These are phyloP conservation scores for Glossosoma conforme DNA, from an alignment of 1,140 invertebrate species.

Conservation along the genomic window DNA sequence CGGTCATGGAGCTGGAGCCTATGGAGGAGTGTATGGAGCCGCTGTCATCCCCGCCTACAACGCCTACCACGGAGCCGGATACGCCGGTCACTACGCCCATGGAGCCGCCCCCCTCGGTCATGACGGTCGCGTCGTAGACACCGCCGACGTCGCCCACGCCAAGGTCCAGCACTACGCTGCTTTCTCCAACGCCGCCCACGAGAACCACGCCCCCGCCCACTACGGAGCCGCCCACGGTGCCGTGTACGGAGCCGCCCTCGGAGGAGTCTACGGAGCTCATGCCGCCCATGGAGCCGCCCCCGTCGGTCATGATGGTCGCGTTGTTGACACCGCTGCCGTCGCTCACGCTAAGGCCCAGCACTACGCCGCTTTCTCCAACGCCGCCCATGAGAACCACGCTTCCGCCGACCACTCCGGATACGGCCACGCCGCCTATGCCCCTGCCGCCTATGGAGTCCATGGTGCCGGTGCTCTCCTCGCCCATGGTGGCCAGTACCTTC, in stretches of 20 bases:
- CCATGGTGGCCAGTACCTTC: not conserved
- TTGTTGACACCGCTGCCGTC: constrained; percentile 34
- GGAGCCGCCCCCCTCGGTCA: constrained; percentile 37
- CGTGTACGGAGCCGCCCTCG: not conserved
- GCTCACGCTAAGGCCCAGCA: constrained; percentile 46
- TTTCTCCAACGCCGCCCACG: constrained; percentile 38
- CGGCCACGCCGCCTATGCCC: constrained; percentile 38
- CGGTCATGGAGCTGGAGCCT: constrained; percentile 6
- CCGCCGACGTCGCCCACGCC: constrained; percentile 46
- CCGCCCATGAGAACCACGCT: constrained; percentile 3
- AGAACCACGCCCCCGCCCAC: constrained; percentile 27
- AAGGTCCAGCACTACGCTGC: constrained; percentile 36
- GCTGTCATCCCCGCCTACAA: too few relatives aligned
- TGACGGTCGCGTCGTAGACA: constrained; percentile 42
- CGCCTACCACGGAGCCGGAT: too few relatives aligned
- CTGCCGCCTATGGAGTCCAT: constrained; percentile 37
- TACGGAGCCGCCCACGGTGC: not conserved
- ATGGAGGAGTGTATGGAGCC: too few relatives aligned
- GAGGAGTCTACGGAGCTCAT: not conserved
- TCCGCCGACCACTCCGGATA: constrained; percentile 36
- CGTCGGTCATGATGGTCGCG: constrained; percentile 33
- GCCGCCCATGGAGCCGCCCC: constrained; percentile 30
- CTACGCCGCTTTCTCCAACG: constrained; percentile 33
- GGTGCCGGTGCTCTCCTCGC: constrained; percentile 2
- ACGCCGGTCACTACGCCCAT: constrained; percentile 13